Conservation (phyloP, 2,113 vertebrate genomes). For the Vulpes ferrilata region DNA sequence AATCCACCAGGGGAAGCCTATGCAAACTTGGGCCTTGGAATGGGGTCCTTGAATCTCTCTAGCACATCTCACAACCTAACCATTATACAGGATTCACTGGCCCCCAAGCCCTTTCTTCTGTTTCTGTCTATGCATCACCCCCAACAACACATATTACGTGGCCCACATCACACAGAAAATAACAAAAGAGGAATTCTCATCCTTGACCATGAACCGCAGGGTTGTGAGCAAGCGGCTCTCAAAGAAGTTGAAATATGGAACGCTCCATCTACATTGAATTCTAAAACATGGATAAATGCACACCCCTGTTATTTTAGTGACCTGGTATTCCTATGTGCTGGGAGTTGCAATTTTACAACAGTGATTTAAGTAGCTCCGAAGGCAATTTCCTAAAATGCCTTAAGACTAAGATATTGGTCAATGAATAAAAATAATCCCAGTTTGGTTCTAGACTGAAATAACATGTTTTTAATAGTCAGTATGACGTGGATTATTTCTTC, state of each 20-base stretch:
- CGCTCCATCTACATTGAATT: neutral
- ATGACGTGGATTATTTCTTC: conserved; percentile 20
- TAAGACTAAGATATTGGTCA: neutral
- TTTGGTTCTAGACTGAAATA: neutral
- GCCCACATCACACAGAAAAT: neutral
- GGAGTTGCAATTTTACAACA: conserved; percentile 60
- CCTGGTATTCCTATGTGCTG: neutral
- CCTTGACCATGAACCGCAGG: neutral
- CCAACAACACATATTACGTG: neutral
- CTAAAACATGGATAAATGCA: neutral
- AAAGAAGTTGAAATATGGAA: neutral
- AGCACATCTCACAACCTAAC: neutral
- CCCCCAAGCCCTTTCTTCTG: neutral
- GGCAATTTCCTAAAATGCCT: conserved; percentile 39
- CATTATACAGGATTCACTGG: neutral
- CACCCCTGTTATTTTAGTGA: neutral
- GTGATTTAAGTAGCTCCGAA: neutral
- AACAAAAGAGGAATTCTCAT: neutral
- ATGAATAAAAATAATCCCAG: neutral
- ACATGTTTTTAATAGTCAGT: neutral
- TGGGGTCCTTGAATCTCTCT: neutral
- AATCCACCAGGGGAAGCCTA: neutral
- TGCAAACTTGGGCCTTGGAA: conserved; percentile 46
- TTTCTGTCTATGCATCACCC: neutral
- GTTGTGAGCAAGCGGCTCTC: neutral